Conservation (phyloP, 2,797 vertebrate genomes). For the Hylomyscus alleni region DNA sequence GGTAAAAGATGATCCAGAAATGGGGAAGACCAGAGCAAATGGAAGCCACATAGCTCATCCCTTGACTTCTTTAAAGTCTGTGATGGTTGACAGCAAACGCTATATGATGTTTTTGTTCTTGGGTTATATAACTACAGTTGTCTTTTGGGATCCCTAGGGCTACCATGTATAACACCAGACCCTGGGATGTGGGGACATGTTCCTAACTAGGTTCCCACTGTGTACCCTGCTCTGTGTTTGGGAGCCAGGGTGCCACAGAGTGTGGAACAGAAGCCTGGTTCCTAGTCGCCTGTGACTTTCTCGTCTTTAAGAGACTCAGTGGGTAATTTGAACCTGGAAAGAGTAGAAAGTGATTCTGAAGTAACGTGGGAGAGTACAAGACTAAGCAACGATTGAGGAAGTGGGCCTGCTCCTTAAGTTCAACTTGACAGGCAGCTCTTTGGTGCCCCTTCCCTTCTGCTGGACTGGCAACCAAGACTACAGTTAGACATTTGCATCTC, state of each 20-base stretch:
- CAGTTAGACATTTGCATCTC: not conserved
- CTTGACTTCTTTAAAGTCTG: constrained; percentile 38
- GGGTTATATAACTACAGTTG: not conserved
- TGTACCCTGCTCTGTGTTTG: not conserved
- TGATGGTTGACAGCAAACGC: constrained; percentile 1
- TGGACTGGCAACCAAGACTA: not conserved
- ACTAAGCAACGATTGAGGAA: not conserved
- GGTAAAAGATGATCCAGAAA: not conserved
- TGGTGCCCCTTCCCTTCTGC: not conserved
- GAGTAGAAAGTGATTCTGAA: not conserved
- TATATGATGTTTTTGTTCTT: not conserved
- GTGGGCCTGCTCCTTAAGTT: not conserved
- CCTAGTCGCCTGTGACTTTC: not conserved
- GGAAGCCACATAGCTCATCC: not conserved
- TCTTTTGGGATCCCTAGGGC: not conserved
- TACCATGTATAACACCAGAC: constrained; percentile 6
- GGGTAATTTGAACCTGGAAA: not conserved
- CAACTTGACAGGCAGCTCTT: not conserved
- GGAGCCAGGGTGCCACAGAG: not conserved
- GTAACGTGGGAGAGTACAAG: not conserved
- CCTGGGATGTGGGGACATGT: not conserved
- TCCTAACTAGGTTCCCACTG: not conserved
- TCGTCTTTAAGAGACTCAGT: not conserved
- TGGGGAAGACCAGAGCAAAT: not conserved
- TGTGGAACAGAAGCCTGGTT: not conserved